Evolutionary conservation across 2,113 vertebrate genomes (phyloP).

Genomic region (Passer montanus): DNA sequence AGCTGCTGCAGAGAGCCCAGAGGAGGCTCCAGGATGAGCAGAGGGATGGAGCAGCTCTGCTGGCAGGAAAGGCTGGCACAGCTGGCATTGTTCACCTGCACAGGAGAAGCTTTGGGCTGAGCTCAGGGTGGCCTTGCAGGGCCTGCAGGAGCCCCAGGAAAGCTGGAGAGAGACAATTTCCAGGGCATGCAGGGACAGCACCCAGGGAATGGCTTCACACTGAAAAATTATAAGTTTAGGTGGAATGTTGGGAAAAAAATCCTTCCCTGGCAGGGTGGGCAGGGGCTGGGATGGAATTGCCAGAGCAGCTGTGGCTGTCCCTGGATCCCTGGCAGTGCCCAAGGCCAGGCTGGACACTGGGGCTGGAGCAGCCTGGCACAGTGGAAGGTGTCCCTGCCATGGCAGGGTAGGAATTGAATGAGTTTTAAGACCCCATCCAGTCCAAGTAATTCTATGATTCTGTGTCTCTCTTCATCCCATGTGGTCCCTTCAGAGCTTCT

Average conservation of each 20-base stretch:
- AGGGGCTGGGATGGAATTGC: background rate
- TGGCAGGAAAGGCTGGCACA: background rate
- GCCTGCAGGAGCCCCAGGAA: background rate
- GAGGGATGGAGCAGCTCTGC: background rate
- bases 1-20: background rate
- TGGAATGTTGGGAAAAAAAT: background rate
- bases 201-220: background rate
- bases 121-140: background rate
- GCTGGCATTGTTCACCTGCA: background rate
- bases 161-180: background rate
- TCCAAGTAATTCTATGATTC: background rate
- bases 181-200: background rate
- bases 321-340: background rate
- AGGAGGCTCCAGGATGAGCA: background rate
- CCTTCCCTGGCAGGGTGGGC: background rate
- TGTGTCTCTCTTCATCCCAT: background rate
- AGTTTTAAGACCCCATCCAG: accelerated
- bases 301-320: background rate
- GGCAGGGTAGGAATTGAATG: accelerated
- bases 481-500: background rate
- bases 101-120: background rate
- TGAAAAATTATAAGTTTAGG: too few species aligned
- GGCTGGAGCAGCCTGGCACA: background rate
- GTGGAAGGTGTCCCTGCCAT: background rate
- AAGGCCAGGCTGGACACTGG: background rate